Base-by-base conservation (phyloP, 2,113 vertebrate genomes). In the Terrapene triunguis region DNA sequence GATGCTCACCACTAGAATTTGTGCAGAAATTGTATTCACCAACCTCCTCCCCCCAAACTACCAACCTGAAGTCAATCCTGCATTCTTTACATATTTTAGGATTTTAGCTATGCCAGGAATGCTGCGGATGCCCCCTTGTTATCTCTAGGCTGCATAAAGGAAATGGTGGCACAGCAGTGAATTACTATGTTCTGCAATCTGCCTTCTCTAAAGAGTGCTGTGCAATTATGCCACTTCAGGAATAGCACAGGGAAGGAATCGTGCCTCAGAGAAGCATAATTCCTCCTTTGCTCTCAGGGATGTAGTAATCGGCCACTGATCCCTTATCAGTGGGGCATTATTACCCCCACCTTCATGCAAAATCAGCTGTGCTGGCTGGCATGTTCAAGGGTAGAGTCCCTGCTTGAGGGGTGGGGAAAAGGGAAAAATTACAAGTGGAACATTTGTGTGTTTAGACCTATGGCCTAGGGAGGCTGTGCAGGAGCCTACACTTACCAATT, bases 71-170 rank as follows among this genome's bases (percentile, higher is more conserved):
- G 12, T 79, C 65, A 82, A 29, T 6, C 4, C 29, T 92, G 74
- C 87, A 25, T 13, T 87, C 92, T 0, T 0, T n/a, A n/a, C 0
- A 0, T 57, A 79, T 57, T 42, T 65, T 85, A 50, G 24, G 1
- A 42, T 16, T 35, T 35, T 29, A 48, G 12, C 91, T 85, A 79
- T 91, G 72, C n/a, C 53, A 44, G 19, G 35, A 92, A 35, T 5
- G 83, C 8, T 19, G 89, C 72, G 19, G 12, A 84, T 21, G 11
- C 1, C 48, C 51, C 42, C 5, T 81, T 65, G 16, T 65, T 92
- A 59, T 42, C 93, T 96, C 54, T 42, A n/a, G 11, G 85, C 10
- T 0, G 0, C 59, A 51, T 85, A 80, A 82, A 89, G 51, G 13
- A 89, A 89, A 50, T 2, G 6, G 35, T 72, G 8, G 50, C 47